A percentile compares a stretch with the other conserved stretches of the same genome.
phyloP scores from a whole-genome alignment of 1,140 invertebrate species.

The Goniozus legneri region DNA sequence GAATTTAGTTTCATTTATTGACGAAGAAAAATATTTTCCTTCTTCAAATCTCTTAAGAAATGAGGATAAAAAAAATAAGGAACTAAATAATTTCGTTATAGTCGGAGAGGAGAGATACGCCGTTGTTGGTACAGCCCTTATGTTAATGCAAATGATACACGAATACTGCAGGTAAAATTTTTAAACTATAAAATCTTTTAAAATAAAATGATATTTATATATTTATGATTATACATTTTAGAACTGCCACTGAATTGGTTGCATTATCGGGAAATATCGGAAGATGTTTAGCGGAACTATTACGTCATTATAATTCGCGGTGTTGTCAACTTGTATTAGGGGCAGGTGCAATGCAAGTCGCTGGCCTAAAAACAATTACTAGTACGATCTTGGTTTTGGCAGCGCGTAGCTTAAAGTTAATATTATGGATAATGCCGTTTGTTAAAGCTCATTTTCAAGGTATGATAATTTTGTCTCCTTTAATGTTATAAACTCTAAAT shows the following conservation, averaged over 20 bases:
- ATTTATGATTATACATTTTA: conserved; percentile 17
- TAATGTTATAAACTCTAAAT: neutral
- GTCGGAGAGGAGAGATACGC: conserved; percentile 80
- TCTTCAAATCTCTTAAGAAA: conserved; percentile 38
- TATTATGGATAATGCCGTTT: conserved; percentile 74
- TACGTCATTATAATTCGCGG: conserved; percentile 87
- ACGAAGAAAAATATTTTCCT: conserved; percentile 54
- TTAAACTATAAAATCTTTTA: neutral
- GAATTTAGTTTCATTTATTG: conserved; percentile 60
- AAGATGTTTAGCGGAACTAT: conserved; percentile 79
- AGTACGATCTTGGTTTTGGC: conserved; percentile 91
- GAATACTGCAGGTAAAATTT: conserved; percentile 80
- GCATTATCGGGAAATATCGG: conserved; percentile 67
- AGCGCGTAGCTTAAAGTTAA: conserved; percentile 78
- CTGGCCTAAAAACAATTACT: conserved; percentile 94
- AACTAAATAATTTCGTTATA: conserved; percentile 54
- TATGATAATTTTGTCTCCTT: conserved; percentile 11
- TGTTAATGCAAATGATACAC: conserved; percentile 81
- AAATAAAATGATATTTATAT: neutral
- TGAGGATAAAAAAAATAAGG: conserved; percentile 39
- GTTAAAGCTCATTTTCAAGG: conserved; percentile 66
- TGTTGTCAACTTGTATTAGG: conserved; percentile 93
- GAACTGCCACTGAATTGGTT: conserved; percentile 57
- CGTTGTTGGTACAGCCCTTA: conserved; percentile 80
- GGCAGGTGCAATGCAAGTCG: conserved; percentile 90